Conservation (phyloP, 2,888 invertebrate genomes). For the Chironomus tentans region DNA sequence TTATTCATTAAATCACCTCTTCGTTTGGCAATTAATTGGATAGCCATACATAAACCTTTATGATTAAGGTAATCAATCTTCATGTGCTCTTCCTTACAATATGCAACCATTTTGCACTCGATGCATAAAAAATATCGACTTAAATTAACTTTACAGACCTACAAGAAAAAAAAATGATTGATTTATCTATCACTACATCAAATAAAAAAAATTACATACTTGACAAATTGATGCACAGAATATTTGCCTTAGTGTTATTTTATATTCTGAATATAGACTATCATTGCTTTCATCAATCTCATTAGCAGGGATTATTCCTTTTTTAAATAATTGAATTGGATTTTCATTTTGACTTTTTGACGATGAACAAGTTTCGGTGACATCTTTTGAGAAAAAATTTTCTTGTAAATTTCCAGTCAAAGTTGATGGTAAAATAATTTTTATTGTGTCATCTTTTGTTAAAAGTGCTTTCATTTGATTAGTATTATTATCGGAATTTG, state of each 20-base stretch:
- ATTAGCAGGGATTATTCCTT: neutral
- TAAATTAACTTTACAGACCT: slow-evolving; percentile 24
- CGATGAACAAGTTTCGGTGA: neutral
- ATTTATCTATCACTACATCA: too few relatives aligned
- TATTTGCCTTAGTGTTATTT: slow-evolving; percentile 55
- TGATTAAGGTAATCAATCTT: slow-evolving; percentile 50
- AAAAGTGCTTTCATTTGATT: slow-evolving; percentile 20
- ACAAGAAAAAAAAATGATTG: neutral
- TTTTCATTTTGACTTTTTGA: neutral
- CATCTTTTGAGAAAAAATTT: slow-evolving; percentile 11
- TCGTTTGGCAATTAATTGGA: slow-evolving; percentile 49
- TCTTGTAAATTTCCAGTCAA: neutral
- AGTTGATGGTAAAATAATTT: slow-evolving; percentile 12
- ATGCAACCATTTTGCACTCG: slow-evolving; percentile 53
- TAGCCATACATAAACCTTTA: slow-evolving; percentile 50
- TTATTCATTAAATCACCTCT: slow-evolving; percentile 45
- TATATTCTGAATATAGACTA: slow-evolving; percentile 52
- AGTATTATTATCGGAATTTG: neutral
- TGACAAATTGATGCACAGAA: slow-evolving; percentile 52
- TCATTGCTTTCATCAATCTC: slow-evolving; percentile 40
- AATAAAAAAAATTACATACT: slow-evolving; percentile 31
- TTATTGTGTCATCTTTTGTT: slow-evolving; percentile 12
- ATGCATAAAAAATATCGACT: slow-evolving; percentile 36
- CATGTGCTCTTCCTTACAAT: slow-evolving; percentile 54
- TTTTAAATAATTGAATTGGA: neutral